A percentile compares a stretch with the other conserved stretches of the same genome.
These are phyloP conservation scores for Heterodera carotae DNA, from an alignment of 1,140 invertebrate genomes.

Conservation along the genomic window DNA sequence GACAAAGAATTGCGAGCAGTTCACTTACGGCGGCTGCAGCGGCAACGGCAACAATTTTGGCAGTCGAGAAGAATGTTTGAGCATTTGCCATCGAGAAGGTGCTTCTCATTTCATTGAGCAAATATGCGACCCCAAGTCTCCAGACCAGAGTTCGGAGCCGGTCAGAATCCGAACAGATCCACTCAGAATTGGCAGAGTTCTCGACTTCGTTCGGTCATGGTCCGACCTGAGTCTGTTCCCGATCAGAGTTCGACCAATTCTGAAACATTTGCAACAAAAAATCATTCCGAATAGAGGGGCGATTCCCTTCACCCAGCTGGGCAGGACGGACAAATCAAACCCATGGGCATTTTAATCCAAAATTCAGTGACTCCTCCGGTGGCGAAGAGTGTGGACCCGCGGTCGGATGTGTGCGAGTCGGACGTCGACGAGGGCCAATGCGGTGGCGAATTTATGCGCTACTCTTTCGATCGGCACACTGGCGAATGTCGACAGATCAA, in stretches of 20 bases:
- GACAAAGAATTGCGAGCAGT: conserved; percentile 71
- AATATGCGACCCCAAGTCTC: too few species aligned
- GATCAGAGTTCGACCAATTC: too few species aligned
- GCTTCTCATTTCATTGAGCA: not conserved
- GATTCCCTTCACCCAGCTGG: too few species aligned
- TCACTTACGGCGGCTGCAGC: conserved; percentile 81
- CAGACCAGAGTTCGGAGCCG: too few species aligned
- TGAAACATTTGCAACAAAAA: too few species aligned
- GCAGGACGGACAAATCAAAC: too few species aligned
- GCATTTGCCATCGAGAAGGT: conserved; percentile 55
- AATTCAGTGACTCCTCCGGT: conserved; percentile 16
- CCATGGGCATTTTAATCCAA: too few species aligned
- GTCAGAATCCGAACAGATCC: too few species aligned
- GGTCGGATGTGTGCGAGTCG: conserved; percentile 47
- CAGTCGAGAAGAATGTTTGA: conserved; percentile 58
- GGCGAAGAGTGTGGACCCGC: conserved; percentile 26
- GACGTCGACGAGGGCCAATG: conserved; percentile 52
- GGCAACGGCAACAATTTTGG: conserved; percentile 78
- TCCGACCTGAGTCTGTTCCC: too few species aligned
- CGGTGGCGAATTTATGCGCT: conserved; percentile 49
- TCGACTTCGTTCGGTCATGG: too few species aligned
- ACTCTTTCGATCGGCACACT: conserved; percentile 42
- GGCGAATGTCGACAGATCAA: conserved; percentile 52
- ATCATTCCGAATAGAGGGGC: too few species aligned
- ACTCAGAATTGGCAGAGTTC: too few species aligned